These are phyloP conservation scores for Drosophila setosimentum DNA, from an alignment of 2,888 invertebrate species.

Conservation along the genomic window DNA sequence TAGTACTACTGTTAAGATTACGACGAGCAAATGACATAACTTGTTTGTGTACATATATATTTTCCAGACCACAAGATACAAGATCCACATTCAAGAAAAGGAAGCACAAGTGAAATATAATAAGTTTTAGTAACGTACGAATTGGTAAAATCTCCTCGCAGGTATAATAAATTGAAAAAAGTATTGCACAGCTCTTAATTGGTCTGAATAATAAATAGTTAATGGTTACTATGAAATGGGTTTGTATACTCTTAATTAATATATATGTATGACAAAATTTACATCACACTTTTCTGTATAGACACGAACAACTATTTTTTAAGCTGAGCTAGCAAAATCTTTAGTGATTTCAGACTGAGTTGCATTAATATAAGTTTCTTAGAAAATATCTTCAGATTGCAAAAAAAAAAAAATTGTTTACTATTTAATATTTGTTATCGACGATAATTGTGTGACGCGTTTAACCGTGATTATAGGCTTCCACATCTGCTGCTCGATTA, in stretches of 20 bases:
- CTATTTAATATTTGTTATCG: background rate
- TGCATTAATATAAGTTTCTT: background rate
- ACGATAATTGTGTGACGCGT: background rate
- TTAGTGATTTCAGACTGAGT: background rate
- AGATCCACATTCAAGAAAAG: too few species aligned
- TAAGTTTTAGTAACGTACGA: too few species aligned
- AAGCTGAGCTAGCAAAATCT: background rate
- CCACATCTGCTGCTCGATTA: background rate
- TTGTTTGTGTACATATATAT: background rate
- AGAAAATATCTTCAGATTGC: background rate
- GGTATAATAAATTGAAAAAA: too few species aligned
- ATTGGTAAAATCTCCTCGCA: too few species aligned
- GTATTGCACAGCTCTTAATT: too few species aligned
- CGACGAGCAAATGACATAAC: background rate
- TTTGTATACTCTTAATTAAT: too few species aligned
- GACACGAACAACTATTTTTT: background rate
- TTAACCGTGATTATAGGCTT: background rate
- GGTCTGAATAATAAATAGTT: too few species aligned
- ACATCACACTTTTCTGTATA: background rate
- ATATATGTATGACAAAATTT: background rate
- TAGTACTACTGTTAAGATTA: background rate
- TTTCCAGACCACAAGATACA: too few species aligned
- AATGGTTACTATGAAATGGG: too few species aligned
- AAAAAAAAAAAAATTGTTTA: background rate
- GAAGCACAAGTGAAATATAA: too few species aligned